phyloP scores from a whole-genome alignment of 2,113 vertebrate genomes.

The Sorex araneus region DNA sequence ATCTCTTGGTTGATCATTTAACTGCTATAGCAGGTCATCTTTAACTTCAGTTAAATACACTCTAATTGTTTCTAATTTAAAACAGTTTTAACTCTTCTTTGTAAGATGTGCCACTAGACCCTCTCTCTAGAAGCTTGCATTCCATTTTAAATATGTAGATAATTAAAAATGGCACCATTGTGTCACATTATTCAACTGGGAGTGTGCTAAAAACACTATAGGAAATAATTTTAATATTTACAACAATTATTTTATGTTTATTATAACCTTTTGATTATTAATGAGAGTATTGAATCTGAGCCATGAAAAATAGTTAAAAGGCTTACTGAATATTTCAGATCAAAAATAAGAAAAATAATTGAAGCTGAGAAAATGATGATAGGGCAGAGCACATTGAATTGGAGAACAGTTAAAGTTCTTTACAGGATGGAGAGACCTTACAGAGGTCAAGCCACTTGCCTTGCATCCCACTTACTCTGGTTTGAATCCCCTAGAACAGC shows the following conservation, averaged over 20 bases:
- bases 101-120: background rate
- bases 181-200: background rate
- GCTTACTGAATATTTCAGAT: background rate
- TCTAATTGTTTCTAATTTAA: background rate
- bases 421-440: no score
- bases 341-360: background rate
- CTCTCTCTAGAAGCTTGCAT: background rate
- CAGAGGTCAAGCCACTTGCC: no score
- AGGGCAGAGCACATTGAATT: background rate
- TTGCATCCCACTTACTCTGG: no score
- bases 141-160: background rate
- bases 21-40: background rate
- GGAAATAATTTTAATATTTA: constrained; percentile 5
- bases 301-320: background rate
- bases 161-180: background rate
- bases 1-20: background rate
- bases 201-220: background rate
- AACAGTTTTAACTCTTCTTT: background rate
- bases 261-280: background rate
- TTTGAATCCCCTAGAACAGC: no score
- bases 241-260: background rate
- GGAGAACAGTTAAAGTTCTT: background rate
- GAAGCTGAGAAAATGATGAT: background rate
- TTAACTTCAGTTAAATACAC: background rate
- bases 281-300: background rate